phyloP scores from a whole-genome alignment of 2,113 vertebrate genomes.

The Centrocercus urophasianus region DNA sequence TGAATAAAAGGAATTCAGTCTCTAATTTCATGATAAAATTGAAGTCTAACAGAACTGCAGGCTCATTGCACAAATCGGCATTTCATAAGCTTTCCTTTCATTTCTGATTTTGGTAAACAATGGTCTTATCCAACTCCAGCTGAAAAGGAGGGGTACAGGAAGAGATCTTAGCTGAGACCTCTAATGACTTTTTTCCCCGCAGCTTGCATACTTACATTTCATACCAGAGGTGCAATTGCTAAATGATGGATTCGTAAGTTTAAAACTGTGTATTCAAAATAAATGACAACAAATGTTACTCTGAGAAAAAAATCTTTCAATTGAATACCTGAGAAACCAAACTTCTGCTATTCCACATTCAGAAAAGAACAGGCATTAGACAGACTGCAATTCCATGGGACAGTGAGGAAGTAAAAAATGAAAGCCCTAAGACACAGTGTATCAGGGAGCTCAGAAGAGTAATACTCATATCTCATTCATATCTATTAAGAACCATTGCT shows the following conservation, averaged over 20 bases:
- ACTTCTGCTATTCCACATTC: background rate
- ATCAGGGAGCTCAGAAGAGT: background rate
- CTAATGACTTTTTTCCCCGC: background rate
- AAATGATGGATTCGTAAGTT: background rate
- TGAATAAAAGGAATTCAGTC: background rate
- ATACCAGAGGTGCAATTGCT: background rate
- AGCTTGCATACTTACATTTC: background rate
- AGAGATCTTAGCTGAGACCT: background rate
- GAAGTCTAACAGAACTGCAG: background rate
- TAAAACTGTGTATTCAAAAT: background rate
- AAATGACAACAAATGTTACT: background rate
- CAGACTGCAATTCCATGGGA: background rate
- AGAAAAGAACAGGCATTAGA: background rate
- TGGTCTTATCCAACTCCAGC: background rate
- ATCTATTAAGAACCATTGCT: too few species aligned
- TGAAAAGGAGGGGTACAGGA: background rate
- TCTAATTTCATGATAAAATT: background rate
- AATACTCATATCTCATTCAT: background rate
- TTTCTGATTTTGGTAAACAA: slow-evolving; percentile 17
- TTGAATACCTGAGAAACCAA: background rate
- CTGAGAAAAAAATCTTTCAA: background rate
- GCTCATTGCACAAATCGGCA: background rate
- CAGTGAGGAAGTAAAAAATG: background rate
- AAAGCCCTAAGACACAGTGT: background rate
- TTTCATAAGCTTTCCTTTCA: background rate